Base-by-base conservation (phyloP, 2,888 invertebrate species). In the Bibio marci region DNA sequence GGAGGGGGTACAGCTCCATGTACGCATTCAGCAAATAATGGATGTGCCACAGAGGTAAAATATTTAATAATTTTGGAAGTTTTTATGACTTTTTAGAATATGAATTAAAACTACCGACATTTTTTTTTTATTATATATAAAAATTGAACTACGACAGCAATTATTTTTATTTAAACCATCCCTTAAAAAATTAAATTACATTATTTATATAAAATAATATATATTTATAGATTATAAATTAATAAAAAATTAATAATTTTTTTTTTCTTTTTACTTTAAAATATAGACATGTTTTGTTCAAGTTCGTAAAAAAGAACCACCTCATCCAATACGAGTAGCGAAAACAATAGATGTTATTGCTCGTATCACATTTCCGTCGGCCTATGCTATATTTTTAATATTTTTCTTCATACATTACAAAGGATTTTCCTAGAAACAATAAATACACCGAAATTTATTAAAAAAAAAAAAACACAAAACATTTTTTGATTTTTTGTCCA, bases 341-440 rank as follows among this genome's bases (percentile, higher is more conserved):
- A 90, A 90, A 69, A 88, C 88, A 44, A 90, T 90, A 62, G 88
- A 90, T 68, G 88, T 88, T 52, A 87, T 91, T 59, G 87, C 90
- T 44, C 76, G 90, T 63, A 85, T 90, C 63, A 87, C 87, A 52
- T 91, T 91, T 70, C 90, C 90, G 52, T 78, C 83, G 52, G 87
- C 90, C 57, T 91, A 86, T 66, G 80, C 86, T 59, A 78, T 88
- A 61, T 91, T 91, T 69, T 77, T 91, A 56, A 81, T 87, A 62
- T 90, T 88, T 70, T 91, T 91, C 73, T 91, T 91, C 70, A 83
- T 87, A 57, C 86, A 86, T 70, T 88, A 88, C 69, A 86, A 85
- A 65, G 83, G 81, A 66, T 81, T 80, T 54, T 60, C 62, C 52
- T 62, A 62, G 56, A 50, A 52, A 45, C 5, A 4, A 22, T 22